Evolutionary conservation across 2,797 vertebrate genomes (phyloP), one percentile per base, ranked within the genome.

Genomic region (Cephalopachus bancanus): DNA sequence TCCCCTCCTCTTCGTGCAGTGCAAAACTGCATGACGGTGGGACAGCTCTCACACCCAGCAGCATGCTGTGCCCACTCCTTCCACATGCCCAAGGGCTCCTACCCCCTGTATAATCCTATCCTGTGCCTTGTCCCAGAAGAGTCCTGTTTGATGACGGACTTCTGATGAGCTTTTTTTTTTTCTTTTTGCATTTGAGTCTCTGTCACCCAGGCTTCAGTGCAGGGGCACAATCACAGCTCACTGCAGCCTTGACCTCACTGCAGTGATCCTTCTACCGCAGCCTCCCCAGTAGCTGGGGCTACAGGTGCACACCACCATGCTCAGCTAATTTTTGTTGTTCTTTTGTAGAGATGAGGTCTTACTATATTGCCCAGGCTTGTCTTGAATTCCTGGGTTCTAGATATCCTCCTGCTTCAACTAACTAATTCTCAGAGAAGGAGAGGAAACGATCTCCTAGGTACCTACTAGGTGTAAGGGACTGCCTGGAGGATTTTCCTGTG

Each of bases 351-450:
- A 44, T 7, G 6, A 7, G 6, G 44, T 44, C 44, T 44, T 7
- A 44, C 44, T 44, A 44, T 44, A 7, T 44, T 44, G 44, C 44
- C 44, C 44, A 44, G 44, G 44, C 44, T 44, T 5, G 44, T 44
- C 44, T 44, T 44, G 44, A 44, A 44, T 7, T 44, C 6, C 44
- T 44, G 44, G 44, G 44, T 4, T 44, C 44, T 44, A 44, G 44
- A 5, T 5, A 44, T 44, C 44, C 44, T 44, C 44, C 44, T 44
- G 44, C 44, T 44, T 44, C 44, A 44, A 44, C 44, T 44, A 44
- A 81, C 30, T 81, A 49, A 65, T 79, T 81, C n/a, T 92, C 44
- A 81, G 74, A 67, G 15, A 93, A 84, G 28, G 62, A 91, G 7
- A 84, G 10, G 64, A 93, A 96, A 91, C 59, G 24, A 55, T 72